A percentile compares a stretch with the other conserved stretches of the same genome.
Evolutionary conservation across 2,113 vertebrate genomes (phyloP).

Genomic region (Colius striatus): DNA sequence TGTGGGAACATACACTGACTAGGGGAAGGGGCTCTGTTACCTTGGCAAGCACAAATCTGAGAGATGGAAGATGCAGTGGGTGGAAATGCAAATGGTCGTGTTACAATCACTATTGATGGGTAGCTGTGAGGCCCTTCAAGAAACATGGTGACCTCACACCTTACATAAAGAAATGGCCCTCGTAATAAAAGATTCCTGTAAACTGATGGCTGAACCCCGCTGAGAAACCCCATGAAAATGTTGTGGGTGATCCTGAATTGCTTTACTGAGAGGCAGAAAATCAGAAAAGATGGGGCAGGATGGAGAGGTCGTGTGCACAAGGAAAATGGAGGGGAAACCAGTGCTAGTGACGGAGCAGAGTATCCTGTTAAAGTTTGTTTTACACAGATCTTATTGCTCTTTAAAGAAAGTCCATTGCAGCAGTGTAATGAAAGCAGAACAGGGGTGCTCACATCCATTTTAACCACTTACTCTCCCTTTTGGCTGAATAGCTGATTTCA

Average conservation of each 20-base stretch:
- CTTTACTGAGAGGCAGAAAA: neutral
- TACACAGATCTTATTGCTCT: neutral
- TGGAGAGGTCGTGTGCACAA: neutral
- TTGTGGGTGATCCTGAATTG: neutral
- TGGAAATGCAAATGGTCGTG: neutral
- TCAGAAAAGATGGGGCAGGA: neutral
- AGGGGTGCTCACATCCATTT: neutral
- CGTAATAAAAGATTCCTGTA: neutral
- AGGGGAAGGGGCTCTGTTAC: neutral
- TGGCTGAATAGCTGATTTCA: neutral
- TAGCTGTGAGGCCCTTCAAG: neutral
- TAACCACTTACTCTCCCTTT: neutral
- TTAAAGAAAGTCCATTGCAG: neutral
- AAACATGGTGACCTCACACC: neutral
- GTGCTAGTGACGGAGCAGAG: neutral
- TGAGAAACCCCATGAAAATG: neutral
- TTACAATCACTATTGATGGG: neutral
- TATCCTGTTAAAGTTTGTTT: neutral
- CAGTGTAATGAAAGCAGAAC: neutral
- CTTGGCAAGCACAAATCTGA: neutral
- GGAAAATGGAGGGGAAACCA: neutral
- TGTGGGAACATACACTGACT: rapidly evolving
- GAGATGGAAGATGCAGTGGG: neutral
- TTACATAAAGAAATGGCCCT: neutral
- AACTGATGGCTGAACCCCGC: neutral